Base-by-base conservation (phyloP, 2,797 vertebrate genomes). In the Crossoptilon crossoptilon region DNA sequence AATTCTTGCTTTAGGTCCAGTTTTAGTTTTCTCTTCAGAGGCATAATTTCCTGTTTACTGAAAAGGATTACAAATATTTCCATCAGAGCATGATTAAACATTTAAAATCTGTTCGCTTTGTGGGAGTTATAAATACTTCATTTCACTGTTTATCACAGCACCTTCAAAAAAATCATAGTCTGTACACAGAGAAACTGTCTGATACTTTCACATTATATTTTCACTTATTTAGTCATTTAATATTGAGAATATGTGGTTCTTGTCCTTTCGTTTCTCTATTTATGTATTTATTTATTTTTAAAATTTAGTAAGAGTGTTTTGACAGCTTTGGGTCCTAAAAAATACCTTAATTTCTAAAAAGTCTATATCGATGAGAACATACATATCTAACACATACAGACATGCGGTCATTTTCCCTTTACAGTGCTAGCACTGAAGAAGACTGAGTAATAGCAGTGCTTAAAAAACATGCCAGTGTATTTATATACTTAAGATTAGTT, bases 401-500 rank as follows among this genome's bases (percentile, higher is more conserved):
- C 4, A 39, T 2, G 1, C 2, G 7, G 31, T 76, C 71, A n/a
- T 15, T 48, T 39, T 58, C 84, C 77, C 23, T 46, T 74, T 62
- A 21, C 19, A 39, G 33, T 37, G 11, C 23, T 89, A 10, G 13
- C 41, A 41, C 22, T 82, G 46, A 18, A 51, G 24, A 67, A 88
- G 2, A 3, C 11, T 56, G 14, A 12, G 31, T 33, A 60, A 77
- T 10, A 66, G 29, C 37, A 67, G 90, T 79, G 9, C 39, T 78
- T 73, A 84, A 91, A 51, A 91, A 90, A 93, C 11, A 18, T 63
- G 43, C 59, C 33, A 27, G 16, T 35, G 76, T 68, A 39, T 91
- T 91, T 62, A 76, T 43, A 64, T 92, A 27, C 56, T 90, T 74
- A 95, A 69, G 21, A 41, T 96, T 94, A 95, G 83, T 85, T 96